These are phyloP conservation scores for Beroe ovata DNA, from an alignment of 37 sponge, comb jelly and placozoan genomes.

Conservation along the genomic window DNA sequence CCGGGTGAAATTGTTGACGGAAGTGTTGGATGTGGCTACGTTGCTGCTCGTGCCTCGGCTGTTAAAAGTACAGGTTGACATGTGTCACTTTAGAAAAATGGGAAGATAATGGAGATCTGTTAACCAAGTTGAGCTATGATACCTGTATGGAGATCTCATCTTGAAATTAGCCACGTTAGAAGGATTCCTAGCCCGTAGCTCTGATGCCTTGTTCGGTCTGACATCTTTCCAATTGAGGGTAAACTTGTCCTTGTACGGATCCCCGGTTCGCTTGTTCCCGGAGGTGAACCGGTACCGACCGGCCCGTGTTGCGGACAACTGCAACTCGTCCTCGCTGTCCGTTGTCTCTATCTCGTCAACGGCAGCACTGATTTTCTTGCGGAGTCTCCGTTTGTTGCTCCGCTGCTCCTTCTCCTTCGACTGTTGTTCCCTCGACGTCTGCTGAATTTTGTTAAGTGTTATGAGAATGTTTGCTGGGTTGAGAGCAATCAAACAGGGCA, in stretches of 20 bases:
- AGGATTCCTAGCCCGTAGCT: constrained; percentile 38
- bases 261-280: not conserved
- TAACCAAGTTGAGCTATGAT: too few relatives aligned
- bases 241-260: constrained; percentile 56
- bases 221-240: constrained; percentile 60
- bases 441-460: too few relatives aligned
- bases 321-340: constrained; percentile 42
- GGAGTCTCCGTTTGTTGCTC: constrained; percentile 12
- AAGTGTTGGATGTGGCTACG: not conserved
- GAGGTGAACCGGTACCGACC: constrained; percentile 45
- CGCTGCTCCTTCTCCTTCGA: constrained; percentile 12
- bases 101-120: too few relatives aligned
- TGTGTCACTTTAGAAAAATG: too few relatives aligned
- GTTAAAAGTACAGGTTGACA: too few relatives aligned
- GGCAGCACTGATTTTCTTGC: constrained; percentile 42
- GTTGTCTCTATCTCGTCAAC: constrained; percentile 46
- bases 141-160: constrained; percentile 52
- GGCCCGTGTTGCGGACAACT: constrained; percentile 10
- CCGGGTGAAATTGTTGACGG: not conserved
- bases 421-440: not conserved
- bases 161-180: constrained; percentile 52
- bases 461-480: too few relatives aligned
- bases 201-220: constrained; percentile 49
- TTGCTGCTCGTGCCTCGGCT: not conserved
- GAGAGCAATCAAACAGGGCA: too few relatives aligned